phyloP scores from a whole-genome alignment of 2,113 vertebrate genomes.

The Tonatia bakeri region DNA sequence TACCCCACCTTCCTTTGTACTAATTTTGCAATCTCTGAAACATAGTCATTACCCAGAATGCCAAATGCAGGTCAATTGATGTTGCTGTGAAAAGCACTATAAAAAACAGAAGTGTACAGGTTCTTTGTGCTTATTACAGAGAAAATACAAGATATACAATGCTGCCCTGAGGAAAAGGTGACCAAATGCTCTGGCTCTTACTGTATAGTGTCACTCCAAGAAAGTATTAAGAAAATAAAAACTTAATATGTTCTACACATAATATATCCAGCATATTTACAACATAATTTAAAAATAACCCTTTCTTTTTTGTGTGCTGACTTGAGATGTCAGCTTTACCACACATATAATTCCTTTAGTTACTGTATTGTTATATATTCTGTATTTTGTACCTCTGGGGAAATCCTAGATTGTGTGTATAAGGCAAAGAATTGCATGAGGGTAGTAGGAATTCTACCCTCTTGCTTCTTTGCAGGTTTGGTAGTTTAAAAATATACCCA shows the following conservation, averaged over 20 bases:
- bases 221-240: background rate
- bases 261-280: background rate
- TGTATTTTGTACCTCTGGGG: background rate
- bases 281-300: background rate
- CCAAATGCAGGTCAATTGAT: constrained; percentile 58
- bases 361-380: background rate
- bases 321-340: background rate
- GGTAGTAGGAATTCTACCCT: background rate
- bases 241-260: background rate
- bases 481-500: background rate
- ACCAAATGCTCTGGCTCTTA: background rate
- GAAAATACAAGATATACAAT: background rate
- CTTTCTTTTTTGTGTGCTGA: background rate
- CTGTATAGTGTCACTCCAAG: background rate
- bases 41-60: constrained; percentile 51
- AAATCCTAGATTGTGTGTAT: background rate
- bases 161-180: background rate
- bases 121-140: background rate
- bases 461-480: background rate
- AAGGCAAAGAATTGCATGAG: background rate
- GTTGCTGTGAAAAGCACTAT: constrained; percentile 28
- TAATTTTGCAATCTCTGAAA: constrained; percentile 51
- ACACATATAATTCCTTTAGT: background rate
- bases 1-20: background rate
- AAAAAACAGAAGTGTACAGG: background rate